Base-by-base conservation (phyloP, 2,797 vertebrate genomes). In the Esox lucius region DNA sequence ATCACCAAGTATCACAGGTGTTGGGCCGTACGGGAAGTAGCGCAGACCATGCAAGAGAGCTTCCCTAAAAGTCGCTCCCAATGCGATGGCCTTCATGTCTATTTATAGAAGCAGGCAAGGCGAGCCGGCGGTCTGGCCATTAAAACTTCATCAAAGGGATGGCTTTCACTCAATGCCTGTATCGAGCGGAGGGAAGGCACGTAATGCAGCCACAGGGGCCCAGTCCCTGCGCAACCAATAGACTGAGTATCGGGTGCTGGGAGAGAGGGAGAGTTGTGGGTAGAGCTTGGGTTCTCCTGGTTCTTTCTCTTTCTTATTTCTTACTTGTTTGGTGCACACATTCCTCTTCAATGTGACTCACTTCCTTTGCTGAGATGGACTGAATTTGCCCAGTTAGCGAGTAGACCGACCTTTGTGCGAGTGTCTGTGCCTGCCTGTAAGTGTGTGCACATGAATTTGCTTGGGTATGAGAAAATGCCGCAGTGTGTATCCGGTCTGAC, bases 111-210 rank as follows among this genome's bases (percentile, higher is more conserved):
- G 9, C 76, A 72, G 71, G 39, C 4, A 1, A 56, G 51, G 69
- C 33, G 64, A 79, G 73, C 66, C 46, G 76, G 51, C 80, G 61
- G 80, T 51, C 69, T 16, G 81, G 35, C 26, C 76, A 84, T 87
- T 89, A 85, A 87, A 88, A 83, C 75, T 73, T 84, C 74, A 87
- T 89, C 73, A 85, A 75, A 79, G 70, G 26, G 81, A 80, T 56
- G 73, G 72, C 49, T 83, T 78, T 81, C 80, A 81, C 72, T 83
- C 80, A 33, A 9, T 0, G 0, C 31, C 73, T 33, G 72, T 76
- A 62, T 69, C 0, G 4, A 51, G 62, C 67, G 42, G 64, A 13
- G 62, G 15, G 62, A 28, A 31, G 62, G 13, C 28, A 70, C 22
- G 33, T 48, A 39, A 33, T 8, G 3, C 35, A 39, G 35, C 39